phyloP scores from a whole-genome alignment of 2,113 vertebrate genomes.

The Apteryx mantelli region DNA sequence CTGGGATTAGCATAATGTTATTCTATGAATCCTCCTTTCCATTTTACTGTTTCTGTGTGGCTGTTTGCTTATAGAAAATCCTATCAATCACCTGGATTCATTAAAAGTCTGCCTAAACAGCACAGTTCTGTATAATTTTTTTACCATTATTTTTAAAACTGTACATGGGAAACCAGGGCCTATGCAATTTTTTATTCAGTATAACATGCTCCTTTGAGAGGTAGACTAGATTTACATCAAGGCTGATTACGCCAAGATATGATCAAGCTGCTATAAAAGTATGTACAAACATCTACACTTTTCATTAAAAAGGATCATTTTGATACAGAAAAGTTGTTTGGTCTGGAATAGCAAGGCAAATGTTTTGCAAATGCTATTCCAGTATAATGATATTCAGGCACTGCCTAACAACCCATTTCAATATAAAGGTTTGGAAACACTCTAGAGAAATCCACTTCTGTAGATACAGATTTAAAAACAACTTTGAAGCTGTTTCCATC shows the following conservation, averaged over 20 bases:
- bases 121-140: conserved; percentile 75
- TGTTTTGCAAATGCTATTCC: conserved; percentile 59
- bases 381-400: conserved; percentile 65
- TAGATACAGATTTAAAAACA: neutral
- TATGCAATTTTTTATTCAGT: conserved; percentile 70
- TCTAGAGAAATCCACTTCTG: conserved; percentile 22
- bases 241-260: conserved; percentile 71
- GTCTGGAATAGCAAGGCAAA: conserved; percentile 64
- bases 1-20: conserved; percentile 79
- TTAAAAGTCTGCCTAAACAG: conserved; percentile 79
- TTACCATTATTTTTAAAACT: conserved; percentile 71
- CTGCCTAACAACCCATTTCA: conserved; percentile 44
- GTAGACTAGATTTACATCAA: conserved; percentile 75
- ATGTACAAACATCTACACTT: conserved; percentile 63
- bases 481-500: neutral
- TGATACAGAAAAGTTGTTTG: conserved; percentile 72
- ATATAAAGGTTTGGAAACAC: conserved; percentile 37
- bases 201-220: conserved; percentile 72
- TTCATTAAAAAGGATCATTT: conserved; percentile 73
- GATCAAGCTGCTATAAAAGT: conserved; percentile 69
- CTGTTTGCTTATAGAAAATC: conserved; percentile 78
- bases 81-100: conserved; percentile 77
- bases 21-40: conserved; percentile 74
- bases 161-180: conserved; percentile 57
- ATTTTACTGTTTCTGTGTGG: conserved; percentile 74